Base-by-base conservation (phyloP, 2,797 vertebrate species). In the Percopsis omiscomaycus region DNA sequence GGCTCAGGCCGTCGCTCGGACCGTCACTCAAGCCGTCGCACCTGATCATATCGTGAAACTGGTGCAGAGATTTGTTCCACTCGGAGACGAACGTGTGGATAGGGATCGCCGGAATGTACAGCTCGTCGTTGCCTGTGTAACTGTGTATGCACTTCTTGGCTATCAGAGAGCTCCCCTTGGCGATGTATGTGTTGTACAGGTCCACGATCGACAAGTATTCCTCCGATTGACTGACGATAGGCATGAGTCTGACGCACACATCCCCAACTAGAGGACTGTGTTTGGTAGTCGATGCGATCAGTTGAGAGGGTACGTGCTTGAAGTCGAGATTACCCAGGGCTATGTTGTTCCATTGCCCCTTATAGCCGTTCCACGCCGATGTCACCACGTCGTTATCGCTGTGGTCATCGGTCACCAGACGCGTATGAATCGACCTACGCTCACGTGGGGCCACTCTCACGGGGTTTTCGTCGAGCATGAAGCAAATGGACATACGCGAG, bases 311-410 rank as follows among this genome's bases (percentile, higher is more conserved):
- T 15, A 32, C n/a, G 12, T 10, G 32, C 9, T 22, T 44, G 14
- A 57, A 57, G 32, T n/a, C n/a, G 8, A 57, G 32, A 57, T 44
- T 16, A 44, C 32, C 55, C 32, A 57, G n/a, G 14, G 32, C 11
- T 44, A 57, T 9, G 37, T 57, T 57, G 55, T 57, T 57, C 55
- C 55, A 57, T 27, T 6, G 47, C 6, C 55, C 55, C 32, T 57
- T 57, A 22, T 57, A 44, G 5, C 37, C 29, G 15, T 42, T 44
- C 6, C 4, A 5, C 30, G 4, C 30, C 30, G 30, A 32, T 32
- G 30, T 32, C 30, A 32, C 30, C 0, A 32, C 30, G 6, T 32
- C 30, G 30, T 32, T 5, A 32, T 32, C 30, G 30, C 30, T 16
- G 37, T 10, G 4, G 12, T 57, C 55, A 16, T 57, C 32, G 0